Conservation (phyloP, 2,888 invertebrate species). For the Diarsia rubi region DNA sequence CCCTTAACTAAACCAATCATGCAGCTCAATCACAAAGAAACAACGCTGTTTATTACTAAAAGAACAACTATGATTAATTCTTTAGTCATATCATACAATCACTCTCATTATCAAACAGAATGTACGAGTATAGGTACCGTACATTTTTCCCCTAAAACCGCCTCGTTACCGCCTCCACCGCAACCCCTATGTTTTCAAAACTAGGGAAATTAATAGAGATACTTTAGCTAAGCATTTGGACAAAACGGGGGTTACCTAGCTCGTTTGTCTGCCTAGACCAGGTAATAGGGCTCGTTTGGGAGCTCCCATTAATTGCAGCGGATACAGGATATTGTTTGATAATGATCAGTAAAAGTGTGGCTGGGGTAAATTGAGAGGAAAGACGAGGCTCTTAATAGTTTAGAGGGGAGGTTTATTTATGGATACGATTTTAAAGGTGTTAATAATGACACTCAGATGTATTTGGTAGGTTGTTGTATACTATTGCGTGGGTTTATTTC, state of each 20-base stretch:
- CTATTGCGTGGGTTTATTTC: background rate
- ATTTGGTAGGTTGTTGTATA: background rate
- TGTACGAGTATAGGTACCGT: background rate
- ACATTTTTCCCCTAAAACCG: constrained; percentile 3
- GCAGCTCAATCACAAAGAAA: constrained; percentile 1
- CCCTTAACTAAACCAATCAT: background rate
- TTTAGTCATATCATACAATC: background rate
- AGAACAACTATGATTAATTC: constrained; percentile 8
- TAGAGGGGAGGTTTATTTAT: background rate
- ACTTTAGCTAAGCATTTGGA: constrained; percentile 46
- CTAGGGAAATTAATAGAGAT: constrained; percentile 54
- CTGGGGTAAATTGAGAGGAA: constrained; percentile 10
- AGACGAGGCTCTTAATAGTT: background rate
- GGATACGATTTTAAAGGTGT: constrained; percentile 13
- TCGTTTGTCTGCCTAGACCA: constrained; percentile 45
- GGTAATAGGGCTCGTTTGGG: constrained; percentile 32
- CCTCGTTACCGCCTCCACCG: constrained; percentile 14
- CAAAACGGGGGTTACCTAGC: constrained; percentile 43
- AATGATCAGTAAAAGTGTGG: constrained; percentile 31
- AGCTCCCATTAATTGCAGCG: constrained; percentile 43
- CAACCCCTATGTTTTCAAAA: constrained; percentile 49
- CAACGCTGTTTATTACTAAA: background rate
- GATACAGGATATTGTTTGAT: constrained; percentile 52
- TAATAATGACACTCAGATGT: background rate
- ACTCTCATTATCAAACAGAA: constrained; percentile 10